phyloP scores from a whole-genome alignment of 2,797 vertebrate species.

The Ctenopoma kingsleyae region DNA sequence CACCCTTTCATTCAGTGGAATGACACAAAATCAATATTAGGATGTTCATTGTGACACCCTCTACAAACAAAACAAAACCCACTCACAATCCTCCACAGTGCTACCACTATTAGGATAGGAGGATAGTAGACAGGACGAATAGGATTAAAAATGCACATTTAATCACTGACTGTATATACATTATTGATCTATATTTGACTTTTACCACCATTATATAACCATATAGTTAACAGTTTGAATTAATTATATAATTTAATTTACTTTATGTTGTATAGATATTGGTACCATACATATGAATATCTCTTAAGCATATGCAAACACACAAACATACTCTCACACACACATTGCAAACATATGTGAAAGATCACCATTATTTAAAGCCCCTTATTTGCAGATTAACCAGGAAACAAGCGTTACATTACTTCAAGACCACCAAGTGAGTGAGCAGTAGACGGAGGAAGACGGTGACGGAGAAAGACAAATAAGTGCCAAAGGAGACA shows the following conservation, averaged over 20 bases:
- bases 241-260: background rate
- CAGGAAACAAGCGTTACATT: conserved; percentile 67
- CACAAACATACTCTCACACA: background rate
- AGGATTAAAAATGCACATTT: background rate
- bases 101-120: background rate
- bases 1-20: background rate
- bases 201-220: background rate
- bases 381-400: conserved; percentile 64
- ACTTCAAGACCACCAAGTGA: conserved; percentile 68
- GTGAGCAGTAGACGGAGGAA: conserved; percentile 38
- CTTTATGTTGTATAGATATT: background rate
- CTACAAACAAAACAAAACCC: background rate
- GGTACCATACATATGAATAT: too few species aligned
- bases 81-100: background rate
- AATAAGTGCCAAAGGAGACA: conserved; percentile 7
- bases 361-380: conserved; percentile 68
- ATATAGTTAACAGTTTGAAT: background rate
- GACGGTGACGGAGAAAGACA: conserved; percentile 5
- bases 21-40: background rate
- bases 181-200: background rate
- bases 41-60: background rate
- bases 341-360: conserved; percentile 79
- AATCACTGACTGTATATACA: background rate
- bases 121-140: too few species aligned
- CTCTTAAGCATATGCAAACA: background rate